Base-by-base conservation (phyloP, 2,113 vertebrate species). In the Tachysurus vachellii region DNA sequence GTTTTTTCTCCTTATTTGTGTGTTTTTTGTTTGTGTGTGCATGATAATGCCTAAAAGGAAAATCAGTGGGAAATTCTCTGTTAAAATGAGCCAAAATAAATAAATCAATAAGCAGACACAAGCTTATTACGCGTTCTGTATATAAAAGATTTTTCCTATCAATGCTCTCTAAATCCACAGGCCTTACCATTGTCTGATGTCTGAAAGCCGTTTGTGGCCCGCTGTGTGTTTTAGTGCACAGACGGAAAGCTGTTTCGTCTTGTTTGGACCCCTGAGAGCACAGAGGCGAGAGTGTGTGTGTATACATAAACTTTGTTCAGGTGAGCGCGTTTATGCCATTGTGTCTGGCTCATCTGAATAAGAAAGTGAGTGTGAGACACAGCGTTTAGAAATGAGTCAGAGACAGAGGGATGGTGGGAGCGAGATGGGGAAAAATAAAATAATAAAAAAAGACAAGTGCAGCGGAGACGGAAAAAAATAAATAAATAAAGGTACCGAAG, bases 281-380 rank as follows among this genome's bases (percentile, higher is more conserved):
- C 77, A 26, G 62, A 82, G 64, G 79, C 77, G 84, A 50, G 70
- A 28, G 53, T 80, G 62, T 82, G 62, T 82, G 77, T 76, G 76
- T 56, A 23, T 50, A 50, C 47, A 50, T 44, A 70, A 80, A 81
- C 73, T 76, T 84, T 56, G 57, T 79, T 86, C 88, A 84, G 81
- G 82, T 85, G 50, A 42, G 81, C 56, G n/a, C 9, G 71, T 71
- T 44, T 62, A 61, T 62, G 28, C 54, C 56, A 83, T 89, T 85
- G 86, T 88, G 84, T 87, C 70, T 31, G 86, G 11, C 61, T 88
- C 66, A 85, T 88, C 79, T 89, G 86, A 89, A 89, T 88, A 87
- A 85, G 79, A 89, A 89, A 89, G 86, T 82, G 79, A 56, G 82
- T 47, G 80, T 82, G 61, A 64, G 61, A 10, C 57, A 82, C 57